Evolutionary conservation across 2,797 vertebrate species (phyloP), one percentile per base, ranked within the genome.

Genomic region (Syndactyla subalaris): DNA sequence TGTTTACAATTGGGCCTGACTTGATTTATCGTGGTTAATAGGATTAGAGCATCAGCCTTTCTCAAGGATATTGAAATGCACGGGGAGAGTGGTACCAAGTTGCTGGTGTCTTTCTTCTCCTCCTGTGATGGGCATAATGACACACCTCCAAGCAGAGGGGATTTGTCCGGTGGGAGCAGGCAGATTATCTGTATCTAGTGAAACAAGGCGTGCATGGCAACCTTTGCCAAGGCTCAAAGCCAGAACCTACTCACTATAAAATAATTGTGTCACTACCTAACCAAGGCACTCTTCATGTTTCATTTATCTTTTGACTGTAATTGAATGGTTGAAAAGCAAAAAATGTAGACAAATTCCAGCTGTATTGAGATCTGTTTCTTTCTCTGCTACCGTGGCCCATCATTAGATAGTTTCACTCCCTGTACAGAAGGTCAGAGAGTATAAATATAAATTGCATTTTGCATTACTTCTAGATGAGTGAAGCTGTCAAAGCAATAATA

Each of bases 391-490:
- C 78, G 41, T 91, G 96, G 96, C 98, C 98, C 97, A 98, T 98
- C 98, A 98, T 98, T 97, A 98, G 98, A 98, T 98, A 98, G 97
- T 98, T 98, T 98, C 98, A 97, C 97, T 98, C 97, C 97, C 98
- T 97, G 97, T 97, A 95, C 98, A 98, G 98, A 98, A 99, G 99
- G 99, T 99, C 98, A 98, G 98, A 95, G 98, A 98, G 98, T 98
- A 99, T 99, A 99, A 99, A 99, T 99, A 99, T 99, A 98, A 99
- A 99, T 98, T 98, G 99, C 98, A 98, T 99, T 99, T 99, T 99
- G 98, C 98, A 99, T 99, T 99, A 99, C 98, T 99, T 99, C 98
- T 98, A 99, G 99, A 99, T 99, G 99, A 99, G 98, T 99, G 99
- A 99, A 99, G 98, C 99, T 99, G 99, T 99, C 99, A 99, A 98